Evolutionary conservation across 2,113 vertebrate species (phyloP).

Genomic region (Scomber japonicus): DNA sequence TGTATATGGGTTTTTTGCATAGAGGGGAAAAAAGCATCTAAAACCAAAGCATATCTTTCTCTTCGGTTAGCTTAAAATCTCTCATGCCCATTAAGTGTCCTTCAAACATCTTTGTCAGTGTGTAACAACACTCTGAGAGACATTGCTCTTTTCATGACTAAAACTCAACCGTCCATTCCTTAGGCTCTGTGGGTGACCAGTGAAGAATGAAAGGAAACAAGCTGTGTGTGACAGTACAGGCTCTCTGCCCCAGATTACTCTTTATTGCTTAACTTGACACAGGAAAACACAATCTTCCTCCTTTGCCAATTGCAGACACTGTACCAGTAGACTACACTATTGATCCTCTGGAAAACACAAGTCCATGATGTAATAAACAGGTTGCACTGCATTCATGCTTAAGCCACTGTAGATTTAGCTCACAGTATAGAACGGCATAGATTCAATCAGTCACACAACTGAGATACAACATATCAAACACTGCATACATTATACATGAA

Average conservation of each 20-base stretch:
- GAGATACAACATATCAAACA: conserved; percentile 11
- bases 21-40: neutral
- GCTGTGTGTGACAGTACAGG: conserved; percentile 1
- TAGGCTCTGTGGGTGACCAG: neutral
- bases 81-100: neutral
- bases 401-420: conserved; percentile 20
- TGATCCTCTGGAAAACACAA: conserved; percentile 31
- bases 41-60: neutral
- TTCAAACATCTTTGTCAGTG: neutral
- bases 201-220: conserved; percentile 19
- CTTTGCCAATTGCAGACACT: conserved; percentile 14
- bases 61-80: neutral
- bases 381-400: conserved; percentile 13
- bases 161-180: neutral
- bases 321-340: conserved; percentile 6
- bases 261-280: conserved; percentile 58
- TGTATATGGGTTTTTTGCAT: too few relatives aligned
- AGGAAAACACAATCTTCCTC: conserved; percentile 38
- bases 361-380: conserved; percentile 15
- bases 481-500: conserved; percentile 4
- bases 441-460: neutral
- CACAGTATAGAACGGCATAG: conserved; percentile 12
- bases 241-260: neutral
- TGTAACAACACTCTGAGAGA: neutral
- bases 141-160: neutral